Percentiles rank a stretch among this genome's conserved stretches.
Conservation (phyloP, 1,140 invertebrate species). For the Aphelenchoides avenae region DNA sequence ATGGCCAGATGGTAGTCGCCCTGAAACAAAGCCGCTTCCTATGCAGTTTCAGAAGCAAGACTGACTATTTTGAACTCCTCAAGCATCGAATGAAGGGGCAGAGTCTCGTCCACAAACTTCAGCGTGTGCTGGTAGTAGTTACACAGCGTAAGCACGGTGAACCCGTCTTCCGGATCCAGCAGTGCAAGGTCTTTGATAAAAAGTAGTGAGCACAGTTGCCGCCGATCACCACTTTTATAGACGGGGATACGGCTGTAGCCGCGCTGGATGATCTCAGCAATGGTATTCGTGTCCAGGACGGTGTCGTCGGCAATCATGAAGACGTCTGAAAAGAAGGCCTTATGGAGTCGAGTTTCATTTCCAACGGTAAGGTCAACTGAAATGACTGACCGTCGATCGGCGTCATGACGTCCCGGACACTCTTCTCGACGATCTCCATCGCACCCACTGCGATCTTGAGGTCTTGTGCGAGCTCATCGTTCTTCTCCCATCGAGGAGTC, state of each 20-base stretch:
- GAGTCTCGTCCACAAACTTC: constrained; percentile 91
- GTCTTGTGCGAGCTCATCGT: constrained; percentile 60
- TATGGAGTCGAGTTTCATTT: constrained; percentile 1
- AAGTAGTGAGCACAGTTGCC: constrained; percentile 84
- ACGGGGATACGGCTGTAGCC: constrained; percentile 93
- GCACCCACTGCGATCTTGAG: constrained; percentile 65
- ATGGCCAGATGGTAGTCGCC: constrained; percentile 57
- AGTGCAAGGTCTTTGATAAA: constrained; percentile 96
- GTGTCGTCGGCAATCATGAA: constrained; percentile 63
- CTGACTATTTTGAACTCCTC: constrained; percentile 87
- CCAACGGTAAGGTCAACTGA: neutral
- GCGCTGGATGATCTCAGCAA: constrained; percentile 85
- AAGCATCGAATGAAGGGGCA: constrained; percentile 86
- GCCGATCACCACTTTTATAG: constrained; percentile 66
- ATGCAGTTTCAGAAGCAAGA: neutral
- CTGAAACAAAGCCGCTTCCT: constrained; percentile 20
- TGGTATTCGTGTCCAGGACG: constrained; percentile 65
- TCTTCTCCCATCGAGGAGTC: constrained; percentile 25
- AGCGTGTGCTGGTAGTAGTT: constrained; percentile 92
- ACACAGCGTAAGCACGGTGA: constrained; percentile 81
- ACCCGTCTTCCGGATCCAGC: constrained; percentile 86
- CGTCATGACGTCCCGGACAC: constrained; percentile 64
- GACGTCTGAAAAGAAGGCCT: constrained; percentile 56
- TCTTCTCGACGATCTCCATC: constrained; percentile 62
- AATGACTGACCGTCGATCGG: constrained; percentile 58